Evolutionary conservation across 2,797 vertebrate species (phyloP).

Genomic region (Phylloscopus collybita): DNA sequence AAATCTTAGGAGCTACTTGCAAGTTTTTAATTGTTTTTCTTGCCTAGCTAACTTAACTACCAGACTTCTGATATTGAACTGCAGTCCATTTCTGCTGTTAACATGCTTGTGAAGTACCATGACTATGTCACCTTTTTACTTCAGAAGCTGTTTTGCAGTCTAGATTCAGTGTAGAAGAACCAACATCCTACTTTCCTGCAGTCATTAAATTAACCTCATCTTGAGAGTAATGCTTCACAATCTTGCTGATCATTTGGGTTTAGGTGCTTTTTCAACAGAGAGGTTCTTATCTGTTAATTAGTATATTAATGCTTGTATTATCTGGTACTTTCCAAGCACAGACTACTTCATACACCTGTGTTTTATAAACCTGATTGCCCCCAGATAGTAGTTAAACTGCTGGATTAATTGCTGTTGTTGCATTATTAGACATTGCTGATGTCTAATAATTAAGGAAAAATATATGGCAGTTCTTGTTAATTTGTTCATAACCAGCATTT

Average conservation of each 20-base stretch:
- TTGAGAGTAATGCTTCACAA: background rate
- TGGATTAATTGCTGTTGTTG: background rate
- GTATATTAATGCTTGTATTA: background rate
- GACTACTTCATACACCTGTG: background rate
- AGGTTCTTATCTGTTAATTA: background rate
- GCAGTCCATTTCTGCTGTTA: background rate
- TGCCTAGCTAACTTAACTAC: background rate
- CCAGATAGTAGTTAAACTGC: background rate
- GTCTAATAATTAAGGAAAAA: background rate
- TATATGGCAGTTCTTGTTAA: background rate
- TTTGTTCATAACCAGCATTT: background rate
- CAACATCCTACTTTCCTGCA: background rate
- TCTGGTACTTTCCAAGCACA: background rate
- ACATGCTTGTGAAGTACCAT: background rate
- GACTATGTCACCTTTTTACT: background rate
- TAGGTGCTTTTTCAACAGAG: background rate
- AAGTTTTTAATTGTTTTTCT: background rate
- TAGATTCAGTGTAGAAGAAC: background rate
- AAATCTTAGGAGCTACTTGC: background rate
- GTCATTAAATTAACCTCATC: background rate
- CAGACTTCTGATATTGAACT: background rate
- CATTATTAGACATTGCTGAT: background rate
- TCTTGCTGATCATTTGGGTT: background rate
- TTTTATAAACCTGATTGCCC: background rate
- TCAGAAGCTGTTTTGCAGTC: background rate